A percentile compares a stretch with the other conserved stretches of the same genome.
These are phyloP conservation scores for Aleiodes leptofemur DNA, from an alignment of 2,888 invertebrate species.

Conservation along the genomic window DNA sequence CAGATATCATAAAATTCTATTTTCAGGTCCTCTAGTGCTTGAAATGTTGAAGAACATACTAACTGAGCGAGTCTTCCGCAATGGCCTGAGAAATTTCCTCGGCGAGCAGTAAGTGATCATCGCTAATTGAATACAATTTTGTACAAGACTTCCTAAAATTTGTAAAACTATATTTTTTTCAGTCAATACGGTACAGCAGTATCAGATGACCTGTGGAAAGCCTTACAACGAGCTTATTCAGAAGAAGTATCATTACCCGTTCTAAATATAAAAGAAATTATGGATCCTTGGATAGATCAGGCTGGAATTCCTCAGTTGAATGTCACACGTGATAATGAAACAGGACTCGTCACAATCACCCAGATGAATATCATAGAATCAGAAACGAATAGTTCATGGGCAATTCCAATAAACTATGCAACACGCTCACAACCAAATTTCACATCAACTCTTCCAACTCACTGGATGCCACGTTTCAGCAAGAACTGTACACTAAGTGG, in stretches of 20 bases:
- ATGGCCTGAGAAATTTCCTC: conserved; percentile 77
- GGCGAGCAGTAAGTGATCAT: conserved; percentile 72
- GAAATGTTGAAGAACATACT: conserved; percentile 78
- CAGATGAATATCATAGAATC: conserved; percentile 49
- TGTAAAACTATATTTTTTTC: conserved; percentile 29
- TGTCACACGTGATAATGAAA: conserved; percentile 64
- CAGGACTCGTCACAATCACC: conserved; percentile 50
- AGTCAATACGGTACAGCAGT: conserved; percentile 54
- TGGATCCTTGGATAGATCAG: conserved; percentile 75
- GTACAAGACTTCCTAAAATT: conserved; percentile 21
- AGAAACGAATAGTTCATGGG: conserved; percentile 58
- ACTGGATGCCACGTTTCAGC: conserved; percentile 71
- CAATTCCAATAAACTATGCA: conserved; percentile 77
- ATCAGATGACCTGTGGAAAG: conserved; percentile 59
- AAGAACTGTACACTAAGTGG: conserved; percentile 66
- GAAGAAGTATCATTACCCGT: conserved; percentile 61
- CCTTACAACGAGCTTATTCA: conserved; percentile 52
- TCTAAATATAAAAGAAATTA: conserved; percentile 61
- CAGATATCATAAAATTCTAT: background rate
- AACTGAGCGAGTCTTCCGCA: conserved; percentile 77
- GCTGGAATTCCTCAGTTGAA: conserved; percentile 73
- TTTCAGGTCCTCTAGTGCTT: conserved; percentile 74
- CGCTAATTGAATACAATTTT: background rate
- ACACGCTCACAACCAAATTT: conserved; percentile 75
- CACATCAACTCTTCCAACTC: conserved; percentile 75